phyloP scores from a whole-genome alignment of 2,797 vertebrate species.

The Loriculus beryllinus region DNA sequence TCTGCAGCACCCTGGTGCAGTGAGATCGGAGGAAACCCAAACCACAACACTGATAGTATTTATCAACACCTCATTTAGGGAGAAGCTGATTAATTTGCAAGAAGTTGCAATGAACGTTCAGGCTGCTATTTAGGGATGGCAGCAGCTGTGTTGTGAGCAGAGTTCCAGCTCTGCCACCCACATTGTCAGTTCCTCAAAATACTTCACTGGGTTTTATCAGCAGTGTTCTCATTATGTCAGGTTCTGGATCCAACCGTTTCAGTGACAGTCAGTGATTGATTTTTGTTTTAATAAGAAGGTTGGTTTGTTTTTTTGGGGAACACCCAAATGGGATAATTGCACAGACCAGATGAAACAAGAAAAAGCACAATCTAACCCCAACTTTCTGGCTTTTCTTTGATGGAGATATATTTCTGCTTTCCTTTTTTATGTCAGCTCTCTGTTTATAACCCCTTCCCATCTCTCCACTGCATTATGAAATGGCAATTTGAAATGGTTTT shows the following conservation, averaged over 20 bases:
- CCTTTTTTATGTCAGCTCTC: neutral
- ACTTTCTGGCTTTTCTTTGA: neutral
- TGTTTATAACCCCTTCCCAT: neutral
- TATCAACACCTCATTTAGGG: conserved; percentile 18
- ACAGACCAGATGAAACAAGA: neutral
- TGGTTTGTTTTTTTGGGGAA: neutral
- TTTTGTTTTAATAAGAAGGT: neutral
- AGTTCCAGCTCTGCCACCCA: conserved; percentile 9
- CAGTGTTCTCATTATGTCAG: conserved; percentile 18
- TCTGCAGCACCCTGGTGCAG: neutral
- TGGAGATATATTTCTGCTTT: neutral
- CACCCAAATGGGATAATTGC: neutral
- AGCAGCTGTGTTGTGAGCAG: conserved; percentile 47
- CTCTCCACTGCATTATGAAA: neutral
- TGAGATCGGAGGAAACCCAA: neutral
- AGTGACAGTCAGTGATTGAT: neutral
- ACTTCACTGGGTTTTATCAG: neutral
- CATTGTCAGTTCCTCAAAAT: conserved; percentile 31
- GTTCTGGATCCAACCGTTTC: neutral
- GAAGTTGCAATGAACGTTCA: neutral
- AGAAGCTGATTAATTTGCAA: conserved; percentile 33
- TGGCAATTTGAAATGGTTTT: neutral
- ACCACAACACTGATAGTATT: neutral
- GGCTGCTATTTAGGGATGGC: neutral
- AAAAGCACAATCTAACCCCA: neutral